Evolutionary conservation across 2,888 invertebrate genomes (phyloP).

Genomic region (Mayetiola destructor): DNA sequence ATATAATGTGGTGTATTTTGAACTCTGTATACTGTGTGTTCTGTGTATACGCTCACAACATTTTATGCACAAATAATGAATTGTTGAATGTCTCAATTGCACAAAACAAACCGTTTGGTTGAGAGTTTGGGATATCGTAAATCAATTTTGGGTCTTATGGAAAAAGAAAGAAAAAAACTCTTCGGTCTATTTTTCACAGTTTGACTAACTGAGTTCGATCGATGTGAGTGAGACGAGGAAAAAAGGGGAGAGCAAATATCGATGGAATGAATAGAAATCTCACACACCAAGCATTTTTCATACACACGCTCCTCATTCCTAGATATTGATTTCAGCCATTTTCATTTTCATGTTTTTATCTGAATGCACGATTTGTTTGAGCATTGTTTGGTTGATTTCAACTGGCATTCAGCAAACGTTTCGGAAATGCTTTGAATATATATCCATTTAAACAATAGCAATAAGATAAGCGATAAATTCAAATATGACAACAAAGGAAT

Average conservation of each 20-base stretch:
- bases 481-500: conserved; percentile 1
- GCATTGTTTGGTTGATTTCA: conserved; percentile 7
- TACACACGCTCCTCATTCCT: neutral
- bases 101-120: conserved; percentile 11
- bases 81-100: conserved; percentile 13
- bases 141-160: conserved; percentile 4
- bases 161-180: no score
- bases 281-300: neutral
- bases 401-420: conserved; percentile 6
- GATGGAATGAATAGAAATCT: neutral
- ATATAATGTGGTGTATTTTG: no score
- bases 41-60: no score
- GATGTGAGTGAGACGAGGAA: neutral
- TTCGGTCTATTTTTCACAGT: neutral
- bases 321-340: conserved; percentile 7
- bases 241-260: neutral
- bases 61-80: conserved; percentile 13
- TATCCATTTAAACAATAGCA: conserved; percentile 1
- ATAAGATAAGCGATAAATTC: conserved; percentile 12
- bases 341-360: no score
- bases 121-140: conserved; percentile 2
- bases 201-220: neutral
- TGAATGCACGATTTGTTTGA: neutral
- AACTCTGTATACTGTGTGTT: no score
- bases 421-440: neutral